Conservation (phyloP, 2,888 invertebrate species). For the Dryobotodes eremita region DNA sequence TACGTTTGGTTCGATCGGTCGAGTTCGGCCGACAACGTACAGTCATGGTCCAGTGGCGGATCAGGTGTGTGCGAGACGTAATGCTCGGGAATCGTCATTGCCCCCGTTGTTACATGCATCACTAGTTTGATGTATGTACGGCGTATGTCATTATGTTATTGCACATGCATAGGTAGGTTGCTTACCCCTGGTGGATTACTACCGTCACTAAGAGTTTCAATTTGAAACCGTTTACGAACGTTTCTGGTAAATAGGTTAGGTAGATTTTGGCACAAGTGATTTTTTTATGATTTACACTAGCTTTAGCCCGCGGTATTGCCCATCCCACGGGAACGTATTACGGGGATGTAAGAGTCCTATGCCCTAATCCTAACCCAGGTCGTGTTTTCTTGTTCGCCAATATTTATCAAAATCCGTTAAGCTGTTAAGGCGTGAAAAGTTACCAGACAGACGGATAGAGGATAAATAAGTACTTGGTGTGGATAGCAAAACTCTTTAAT, state of each 20-base stretch:
- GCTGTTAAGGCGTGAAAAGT: neutral
- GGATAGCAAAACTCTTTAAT: neutral
- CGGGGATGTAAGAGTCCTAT: neutral
- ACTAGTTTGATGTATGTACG: slow-evolving; percentile 6
- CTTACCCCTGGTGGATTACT: slow-evolving; percentile 1
- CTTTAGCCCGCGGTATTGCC: neutral
- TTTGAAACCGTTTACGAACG: neutral
- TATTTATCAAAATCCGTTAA: neutral
- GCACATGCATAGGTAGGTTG: slow-evolving; percentile 13
- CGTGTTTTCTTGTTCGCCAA: neutral
- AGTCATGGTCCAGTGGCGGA: neutral
- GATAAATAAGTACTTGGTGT: no score
- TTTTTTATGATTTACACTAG: neutral
- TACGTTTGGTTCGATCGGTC: neutral
- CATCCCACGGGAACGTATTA: neutral
- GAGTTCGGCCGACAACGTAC: neutral
- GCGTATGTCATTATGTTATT: slow-evolving; percentile 29
- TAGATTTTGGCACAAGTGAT: neutral
- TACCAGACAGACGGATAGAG: neutral
- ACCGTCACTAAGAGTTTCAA: slow-evolving; percentile 5
- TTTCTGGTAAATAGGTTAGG: neutral
- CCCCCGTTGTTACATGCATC: slow-evolving; percentile 16
- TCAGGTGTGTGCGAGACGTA: neutral
- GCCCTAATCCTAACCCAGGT: neutral
- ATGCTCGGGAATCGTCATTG: neutral